Evolutionary conservation across 2,888 invertebrate species (phyloP).

Genomic region (Synanthedon vespiformis): DNA sequence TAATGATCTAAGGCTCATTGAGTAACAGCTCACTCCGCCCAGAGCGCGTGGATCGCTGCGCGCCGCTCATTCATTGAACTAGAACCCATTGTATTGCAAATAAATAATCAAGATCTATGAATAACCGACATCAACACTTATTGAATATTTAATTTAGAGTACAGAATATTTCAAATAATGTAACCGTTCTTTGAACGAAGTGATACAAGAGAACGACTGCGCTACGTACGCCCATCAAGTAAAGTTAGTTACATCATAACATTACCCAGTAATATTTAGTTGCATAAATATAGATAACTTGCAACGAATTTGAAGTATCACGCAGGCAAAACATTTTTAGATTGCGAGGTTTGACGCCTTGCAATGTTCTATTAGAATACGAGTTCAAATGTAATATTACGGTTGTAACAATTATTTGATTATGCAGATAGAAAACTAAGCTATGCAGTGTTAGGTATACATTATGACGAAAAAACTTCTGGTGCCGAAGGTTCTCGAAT

Average conservation of each 20-base stretch:
- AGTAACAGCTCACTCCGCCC: neutral
- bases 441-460: no score
- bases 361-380: no score
- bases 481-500: no score
- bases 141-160: neutral
- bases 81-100: neutral
- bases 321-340: neutral
- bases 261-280: constrained; percentile 11
- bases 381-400: no score
- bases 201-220: constrained; percentile 12
- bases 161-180: constrained; percentile 7
- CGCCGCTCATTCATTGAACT: neutral
- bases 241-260: constrained; percentile 9
- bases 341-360: no score
- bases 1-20: neutral
- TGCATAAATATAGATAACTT: constrained; percentile 9
- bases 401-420: no score
- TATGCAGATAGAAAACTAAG: no score
- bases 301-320: neutral
- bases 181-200: constrained; percentile 2
- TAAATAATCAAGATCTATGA: neutral
- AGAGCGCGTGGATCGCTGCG: neutral
- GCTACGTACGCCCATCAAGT: constrained; percentile 5
- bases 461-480: no score
- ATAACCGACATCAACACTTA: neutral